Base-by-base conservation (phyloP, 2,113 vertebrate genomes). In the Eubucco bourcierii region DNA sequence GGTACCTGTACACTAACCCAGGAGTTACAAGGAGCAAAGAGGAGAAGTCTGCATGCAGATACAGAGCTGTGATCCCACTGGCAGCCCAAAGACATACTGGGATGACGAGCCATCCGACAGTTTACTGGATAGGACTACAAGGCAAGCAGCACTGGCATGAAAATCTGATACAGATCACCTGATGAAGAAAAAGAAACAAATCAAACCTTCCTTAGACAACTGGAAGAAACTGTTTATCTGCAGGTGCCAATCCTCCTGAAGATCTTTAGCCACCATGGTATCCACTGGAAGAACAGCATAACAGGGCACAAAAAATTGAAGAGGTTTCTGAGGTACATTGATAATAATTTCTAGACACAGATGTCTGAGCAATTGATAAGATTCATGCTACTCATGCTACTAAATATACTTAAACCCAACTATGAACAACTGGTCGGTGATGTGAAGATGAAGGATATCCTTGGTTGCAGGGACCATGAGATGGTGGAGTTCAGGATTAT, bases 51-150 rank as follows among this genome's bases (percentile, higher is more conserved):
- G 17, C n/a, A 53, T 14, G n/a, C 37, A 60, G 37, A 28, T 65
- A 4, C 6, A 71, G 21, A 33, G 20, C 59, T 1, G 1, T 14
- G 59, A 16, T 63, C 27, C 29, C 29, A 12, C 0, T 61, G 31
- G 37, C 25, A 79, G n/a, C 67, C 78, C 14, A 72, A 63, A 28
- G 23, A 13, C 0, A 0, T 20, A 11, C 10, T n/a, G 29, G 34
- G 6, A 18, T 56, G 11, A 46, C 60, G 33, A 76, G 11, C 3
- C 15, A 17, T 5, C 9, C 72, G 37, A 84, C 31, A 80, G 9
- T 3, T 68, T 63, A n/a, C 19, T 2, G 1, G 15, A 58, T 41
- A 73, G 61, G 24, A 52, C 39, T 33, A 73, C 47, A 85, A 76
- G 20, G 10, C 7, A 72, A n/a, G 53, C 28, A 67, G 60, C 14